Conservation (phyloP, 2,888 invertebrate genomes). For the Urechis unicinctus region DNA sequence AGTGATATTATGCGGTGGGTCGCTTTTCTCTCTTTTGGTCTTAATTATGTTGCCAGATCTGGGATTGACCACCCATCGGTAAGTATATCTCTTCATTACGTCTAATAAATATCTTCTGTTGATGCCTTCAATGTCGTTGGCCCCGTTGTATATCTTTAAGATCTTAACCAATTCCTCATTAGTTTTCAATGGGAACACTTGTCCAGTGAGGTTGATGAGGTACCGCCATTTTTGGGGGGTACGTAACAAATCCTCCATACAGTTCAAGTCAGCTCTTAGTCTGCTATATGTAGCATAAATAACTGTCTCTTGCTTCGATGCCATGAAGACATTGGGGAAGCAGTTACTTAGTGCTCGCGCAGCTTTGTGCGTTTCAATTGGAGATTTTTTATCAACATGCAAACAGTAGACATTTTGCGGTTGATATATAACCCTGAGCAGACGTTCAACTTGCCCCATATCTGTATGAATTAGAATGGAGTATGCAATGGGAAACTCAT, state of each 20-base stretch:
- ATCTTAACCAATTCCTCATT: conserved; percentile 36
- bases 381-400: conserved; percentile 10
- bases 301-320: conserved; percentile 4
- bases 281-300: conserved; percentile 12
- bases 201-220: conserved; percentile 35
- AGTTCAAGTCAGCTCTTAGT: conserved; percentile 16
- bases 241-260: conserved; percentile 13
- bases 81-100: not conserved
- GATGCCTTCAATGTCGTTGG: conserved; percentile 31
- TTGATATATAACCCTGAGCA: conserved; percentile 13
- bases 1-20: conserved; percentile 24
- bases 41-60: conserved; percentile 5
- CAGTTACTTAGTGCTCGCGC: conserved; percentile 8
- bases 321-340: conserved; percentile 13
- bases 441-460: conserved; percentile 11
- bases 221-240: conserved; percentile 20
- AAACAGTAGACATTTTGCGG: conserved; percentile 19
- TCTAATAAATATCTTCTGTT: not conserved
- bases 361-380: not conserved
- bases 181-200: conserved; percentile 34
- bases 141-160: conserved; percentile 28
- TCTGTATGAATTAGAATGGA: conserved; percentile 9
- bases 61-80: not conserved
- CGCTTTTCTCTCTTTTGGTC: conserved; percentile 15
- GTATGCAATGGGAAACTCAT: conserved; percentile 14